Base-by-base conservation (phyloP, 2,113 vertebrate genomes). In the Geococcyx californianus region DNA sequence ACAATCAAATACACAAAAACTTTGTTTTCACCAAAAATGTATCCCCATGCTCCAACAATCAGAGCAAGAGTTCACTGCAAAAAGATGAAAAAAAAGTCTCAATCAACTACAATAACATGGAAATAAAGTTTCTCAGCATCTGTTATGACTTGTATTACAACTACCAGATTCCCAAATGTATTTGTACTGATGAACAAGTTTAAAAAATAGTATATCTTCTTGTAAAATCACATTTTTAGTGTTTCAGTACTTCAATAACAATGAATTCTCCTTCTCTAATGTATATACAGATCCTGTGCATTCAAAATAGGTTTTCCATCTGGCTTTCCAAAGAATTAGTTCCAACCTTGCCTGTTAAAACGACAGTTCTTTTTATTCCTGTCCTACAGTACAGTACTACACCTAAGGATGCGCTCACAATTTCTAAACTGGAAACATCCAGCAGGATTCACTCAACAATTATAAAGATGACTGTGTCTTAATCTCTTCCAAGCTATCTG, bases 301-400 rank as follows among this genome's bases (percentile, higher is more conserved):
- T 82, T 89, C 38, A 93, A 86, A 89, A 90, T 93, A 93, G 51
- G 44, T 90, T 96, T 96, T 96, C 93, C 94, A 96, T 86, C 93
- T 94, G 88, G 76, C 70, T 68, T 90, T 92, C 79, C 73, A 92
- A 93, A 89, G 76, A 81, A 84, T 78, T 84, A 34, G 6, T 89
- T 92, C 90, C 94, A 97, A 81, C 36, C 72, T 68, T 90, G 90
- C 68, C 93, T 96, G 68, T 86, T 94, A 92, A 93, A 96, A 95
- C 54, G 92, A 96, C 95, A 95, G 63, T 52, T 75, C 63, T 88
- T 92, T 94, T 94, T 86, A 86, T 47, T 88, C 79, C 63, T 67
- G 74, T 18, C 84, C 63, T 59, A 80, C 55, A 76, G 74, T 36
- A 44, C 55, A 40, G 31, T 82, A 88, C 76, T 55, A 88, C 75